Evolutionary conservation across 2,113 vertebrate species (phyloP).

Genomic region (Hylia prasina): DNA sequence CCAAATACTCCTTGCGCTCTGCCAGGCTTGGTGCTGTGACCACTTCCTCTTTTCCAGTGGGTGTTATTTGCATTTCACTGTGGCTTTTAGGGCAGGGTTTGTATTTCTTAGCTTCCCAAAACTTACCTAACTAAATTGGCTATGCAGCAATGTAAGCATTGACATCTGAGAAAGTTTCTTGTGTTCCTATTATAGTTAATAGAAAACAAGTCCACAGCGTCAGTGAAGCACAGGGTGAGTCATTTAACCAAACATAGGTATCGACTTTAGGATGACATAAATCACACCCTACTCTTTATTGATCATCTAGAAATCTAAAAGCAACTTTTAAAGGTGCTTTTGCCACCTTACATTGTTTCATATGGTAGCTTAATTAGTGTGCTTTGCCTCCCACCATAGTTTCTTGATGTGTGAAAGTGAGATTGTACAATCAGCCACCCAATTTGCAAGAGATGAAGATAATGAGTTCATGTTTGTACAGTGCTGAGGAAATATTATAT

Average conservation of each 20-base stretch:
- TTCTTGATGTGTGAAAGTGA: neutral
- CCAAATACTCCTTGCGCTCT: neutral
- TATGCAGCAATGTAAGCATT: neutral
- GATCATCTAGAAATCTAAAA: neutral
- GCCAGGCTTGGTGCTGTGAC: neutral
- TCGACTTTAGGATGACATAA: neutral
- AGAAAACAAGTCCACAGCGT: neutral
- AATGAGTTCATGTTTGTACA: constrained; percentile 1
- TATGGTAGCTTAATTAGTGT: neutral
- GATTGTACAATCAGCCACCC: neutral
- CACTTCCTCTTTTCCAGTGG: neutral
- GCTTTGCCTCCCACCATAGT: neutral
- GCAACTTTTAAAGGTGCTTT: neutral
- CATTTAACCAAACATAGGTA: neutral
- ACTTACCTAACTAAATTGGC: neutral
- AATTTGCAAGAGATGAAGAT: neutral
- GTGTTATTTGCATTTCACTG: neutral
- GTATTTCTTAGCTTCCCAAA: neutral
- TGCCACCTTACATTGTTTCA: neutral
- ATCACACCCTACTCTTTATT: neutral
- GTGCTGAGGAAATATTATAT: neutral
- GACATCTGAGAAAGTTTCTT: neutral
- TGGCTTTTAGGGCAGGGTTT: neutral
- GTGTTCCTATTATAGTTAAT: neutral
- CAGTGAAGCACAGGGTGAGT: neutral